Conservation (phyloP, 1,140 invertebrate genomes). For the Trichoplusia ni region DNA sequence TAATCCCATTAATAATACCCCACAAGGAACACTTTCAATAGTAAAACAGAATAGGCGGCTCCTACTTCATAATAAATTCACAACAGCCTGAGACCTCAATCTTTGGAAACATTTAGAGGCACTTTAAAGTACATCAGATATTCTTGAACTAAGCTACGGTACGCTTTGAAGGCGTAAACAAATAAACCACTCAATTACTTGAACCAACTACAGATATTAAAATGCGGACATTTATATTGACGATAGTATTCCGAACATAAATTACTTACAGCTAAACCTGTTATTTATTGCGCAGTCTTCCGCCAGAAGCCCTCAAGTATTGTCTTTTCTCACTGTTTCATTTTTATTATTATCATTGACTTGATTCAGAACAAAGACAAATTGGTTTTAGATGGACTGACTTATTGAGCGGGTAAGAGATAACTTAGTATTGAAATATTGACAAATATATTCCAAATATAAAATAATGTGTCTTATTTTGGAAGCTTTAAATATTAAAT, state of each 20-base stretch:
- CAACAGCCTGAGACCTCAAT: slow-evolving; percentile 33
- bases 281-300: slow-evolving; percentile 13
- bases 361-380: too few species aligned
- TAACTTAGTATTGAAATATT: too few species aligned
- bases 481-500: too few species aligned
- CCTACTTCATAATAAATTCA: slow-evolving; percentile 36
- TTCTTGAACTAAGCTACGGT: slow-evolving; percentile 18
- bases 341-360: background rate
- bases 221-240: slow-evolving; percentile 5
- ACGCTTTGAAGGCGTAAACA: background rate
- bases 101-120: slow-evolving; percentile 37
- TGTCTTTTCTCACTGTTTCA: slow-evolving; percentile 1
- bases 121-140: slow-evolving; percentile 38
- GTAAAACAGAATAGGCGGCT: slow-evolving; percentile 1
- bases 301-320: background rate
- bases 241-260: slow-evolving; percentile 5
- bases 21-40: slow-evolving; percentile 9
- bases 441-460: too few species aligned
- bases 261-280: slow-evolving; percentile 5
- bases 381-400: too few species aligned
- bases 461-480: too few species aligned
- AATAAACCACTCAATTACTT: slow-evolving; percentile 18
- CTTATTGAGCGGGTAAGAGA: too few species aligned
- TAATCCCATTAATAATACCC: background rate
- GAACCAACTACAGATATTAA: slow-evolving; percentile 7